Conservation (phyloP, 2,113 vertebrate species). For the Scartelaos histophorus region DNA sequence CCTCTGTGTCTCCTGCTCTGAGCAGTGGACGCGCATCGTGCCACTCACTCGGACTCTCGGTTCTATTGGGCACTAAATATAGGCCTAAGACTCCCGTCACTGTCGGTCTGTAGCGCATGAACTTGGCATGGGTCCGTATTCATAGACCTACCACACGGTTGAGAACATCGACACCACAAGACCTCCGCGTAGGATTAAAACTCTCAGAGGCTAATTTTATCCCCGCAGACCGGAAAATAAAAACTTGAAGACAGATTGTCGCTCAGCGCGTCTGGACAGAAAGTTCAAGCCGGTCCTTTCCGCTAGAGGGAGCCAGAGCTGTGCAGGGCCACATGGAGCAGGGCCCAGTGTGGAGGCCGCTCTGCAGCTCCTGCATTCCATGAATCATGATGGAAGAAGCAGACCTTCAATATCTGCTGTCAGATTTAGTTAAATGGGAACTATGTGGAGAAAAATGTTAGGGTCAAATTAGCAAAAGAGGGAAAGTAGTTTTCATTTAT, state of each 20-base stretch:
- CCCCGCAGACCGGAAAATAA: slow-evolving; percentile 26
- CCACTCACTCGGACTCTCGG: slow-evolving; percentile 75
- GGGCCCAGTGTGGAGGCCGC: too few species aligned
- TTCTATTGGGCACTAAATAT: slow-evolving; percentile 94
- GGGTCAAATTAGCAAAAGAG: too few species aligned
- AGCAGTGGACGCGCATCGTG: slow-evolving; percentile 80
- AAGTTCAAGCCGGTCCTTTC: neutral
- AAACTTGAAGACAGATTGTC: slow-evolving; percentile 26
- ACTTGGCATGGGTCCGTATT: slow-evolving; percentile 24
- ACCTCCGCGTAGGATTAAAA: neutral
- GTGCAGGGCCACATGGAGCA: neutral
- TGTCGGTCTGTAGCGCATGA: slow-evolving; percentile 19
- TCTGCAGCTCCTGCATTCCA: too few species aligned
- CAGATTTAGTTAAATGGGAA: neutral
- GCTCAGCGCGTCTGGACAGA: neutral
- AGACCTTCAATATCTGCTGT: neutral
- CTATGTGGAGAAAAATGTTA: neutral
- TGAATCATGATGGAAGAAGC: neutral
- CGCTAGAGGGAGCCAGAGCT: slow-evolving; percentile 41
- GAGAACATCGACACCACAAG: neutral
- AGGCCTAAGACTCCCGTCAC: slow-evolving; percentile 74
- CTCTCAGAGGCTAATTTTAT: neutral
- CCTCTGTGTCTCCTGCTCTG: slow-evolving; percentile 39
- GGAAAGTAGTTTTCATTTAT: too few species aligned
- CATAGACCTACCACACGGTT: neutral